These are phyloP conservation scores for Diaprepes abbreviatus DNA, from an alignment of 2,888 invertebrate species.

Conservation along the genomic window DNA sequence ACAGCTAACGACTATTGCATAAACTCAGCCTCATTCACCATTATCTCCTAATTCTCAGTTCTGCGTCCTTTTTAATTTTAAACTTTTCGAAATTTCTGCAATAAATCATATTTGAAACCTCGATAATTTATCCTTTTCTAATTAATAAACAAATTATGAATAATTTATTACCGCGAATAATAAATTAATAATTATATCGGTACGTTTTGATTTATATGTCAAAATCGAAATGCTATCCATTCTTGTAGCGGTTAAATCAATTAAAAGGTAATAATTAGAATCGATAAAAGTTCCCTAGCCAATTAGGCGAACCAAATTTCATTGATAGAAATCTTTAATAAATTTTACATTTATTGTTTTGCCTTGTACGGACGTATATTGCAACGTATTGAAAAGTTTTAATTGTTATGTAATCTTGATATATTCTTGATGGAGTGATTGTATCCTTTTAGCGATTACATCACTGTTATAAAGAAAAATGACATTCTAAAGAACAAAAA, in stretches of 20 bases:
- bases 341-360: slow-evolving; percentile 11
- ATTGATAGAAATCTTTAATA: slow-evolving; percentile 17
- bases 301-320: slow-evolving; percentile 2
- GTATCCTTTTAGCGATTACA: not conserved
- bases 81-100: too few species aligned
- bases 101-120: not conserved
- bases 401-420: slow-evolving; percentile 5
- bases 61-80: too few species aligned
- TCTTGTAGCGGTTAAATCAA: slow-evolving; percentile 27
- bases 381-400: slow-evolving; percentile 2
- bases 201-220: slow-evolving; percentile 33
- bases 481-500: not conserved
- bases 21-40: too few species aligned
- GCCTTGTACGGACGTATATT: not conserved
- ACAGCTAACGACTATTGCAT: too few species aligned
- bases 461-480: not conserved
- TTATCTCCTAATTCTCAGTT: too few species aligned
- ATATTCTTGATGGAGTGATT: not conserved
- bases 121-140: not conserved
- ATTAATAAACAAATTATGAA: slow-evolving; percentile 2
- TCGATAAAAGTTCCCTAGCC: not conserved
- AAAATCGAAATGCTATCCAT: slow-evolving; percentile 28
- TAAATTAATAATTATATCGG: slow-evolving; percentile 2
- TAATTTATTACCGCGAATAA: slow-evolving; percentile 1
- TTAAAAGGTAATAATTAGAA: slow-evolving; percentile 24